phyloP scores from a whole-genome alignment of 2,888 invertebrate genomes.

The Pteria penguin region DNA sequence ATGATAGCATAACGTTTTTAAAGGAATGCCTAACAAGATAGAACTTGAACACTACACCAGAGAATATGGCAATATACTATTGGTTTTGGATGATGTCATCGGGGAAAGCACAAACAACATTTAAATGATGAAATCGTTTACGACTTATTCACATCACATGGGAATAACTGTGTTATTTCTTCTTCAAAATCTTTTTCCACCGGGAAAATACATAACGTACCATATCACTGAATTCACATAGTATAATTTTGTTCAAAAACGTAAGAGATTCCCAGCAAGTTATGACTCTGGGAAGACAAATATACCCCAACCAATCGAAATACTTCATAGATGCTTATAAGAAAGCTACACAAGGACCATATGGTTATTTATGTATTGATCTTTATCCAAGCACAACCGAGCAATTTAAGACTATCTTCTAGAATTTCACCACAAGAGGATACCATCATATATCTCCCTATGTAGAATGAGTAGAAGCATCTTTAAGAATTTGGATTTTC shows the following conservation, averaged over 20 bases:
- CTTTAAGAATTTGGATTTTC: slow-evolving; percentile 10
- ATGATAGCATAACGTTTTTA: slow-evolving; percentile 15
- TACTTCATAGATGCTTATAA: slow-evolving; percentile 16
- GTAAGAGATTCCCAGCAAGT: slow-evolving; percentile 14
- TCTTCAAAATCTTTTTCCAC: slow-evolving; percentile 32
- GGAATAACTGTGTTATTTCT: slow-evolving; percentile 20
- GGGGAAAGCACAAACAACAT: background rate
- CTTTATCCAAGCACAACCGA: background rate
- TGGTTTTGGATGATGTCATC: slow-evolving; percentile 41
- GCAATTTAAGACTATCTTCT: background rate
- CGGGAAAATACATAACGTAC: slow-evolving; percentile 16
- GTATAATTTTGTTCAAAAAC: slow-evolving; percentile 23
- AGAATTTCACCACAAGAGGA: background rate
- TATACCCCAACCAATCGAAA: slow-evolving; percentile 14
- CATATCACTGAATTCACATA: slow-evolving; percentile 12
- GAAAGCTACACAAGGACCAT: slow-evolving; percentile 3
- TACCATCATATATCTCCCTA: background rate
- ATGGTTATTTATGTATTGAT: background rate
- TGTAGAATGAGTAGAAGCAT: slow-evolving; percentile 3
- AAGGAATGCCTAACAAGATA: slow-evolving; percentile 35
- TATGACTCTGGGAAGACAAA: slow-evolving; percentile 23
- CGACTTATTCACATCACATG: slow-evolving; percentile 37
- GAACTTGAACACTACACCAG: slow-evolving; percentile 23
- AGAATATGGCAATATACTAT: slow-evolving; percentile 21
- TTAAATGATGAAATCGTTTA: slow-evolving; percentile 32